These are phyloP conservation scores for Echinarachnius parma DNA, from an alignment of 53 echinoderm and acorn worm genomes.

Conservation along the genomic window DNA sequence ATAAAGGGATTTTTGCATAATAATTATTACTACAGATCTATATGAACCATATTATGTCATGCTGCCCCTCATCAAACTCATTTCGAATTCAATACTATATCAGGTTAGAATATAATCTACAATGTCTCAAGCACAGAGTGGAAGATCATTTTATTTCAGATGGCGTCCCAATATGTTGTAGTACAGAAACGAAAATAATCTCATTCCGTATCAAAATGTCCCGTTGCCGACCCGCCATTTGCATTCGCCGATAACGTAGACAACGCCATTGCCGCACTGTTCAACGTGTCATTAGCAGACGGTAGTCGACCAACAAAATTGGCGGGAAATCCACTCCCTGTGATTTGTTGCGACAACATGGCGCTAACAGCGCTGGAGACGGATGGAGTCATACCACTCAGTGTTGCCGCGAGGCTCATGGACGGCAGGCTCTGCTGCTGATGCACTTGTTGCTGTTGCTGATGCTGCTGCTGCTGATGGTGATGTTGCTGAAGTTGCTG, in stretches of 20 bases:
- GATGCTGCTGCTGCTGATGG: neutral
- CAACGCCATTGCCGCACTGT: slow-evolving; percentile 36
- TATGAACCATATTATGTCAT: too few relatives aligned
- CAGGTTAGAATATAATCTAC: too few relatives aligned
- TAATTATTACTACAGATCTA: too few relatives aligned
- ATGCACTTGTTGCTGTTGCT: slow-evolving; percentile 17
- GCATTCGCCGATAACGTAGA: slow-evolving; percentile 25
- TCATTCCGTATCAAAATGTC: slow-evolving; percentile 25
- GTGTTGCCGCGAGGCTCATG: slow-evolving; percentile 9
- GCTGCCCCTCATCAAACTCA: too few relatives aligned
- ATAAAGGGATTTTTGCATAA: too few relatives aligned
- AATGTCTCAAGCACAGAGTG: too few relatives aligned
- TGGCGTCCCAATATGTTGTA: too few relatives aligned
- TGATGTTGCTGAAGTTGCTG: neutral
- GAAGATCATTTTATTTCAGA: too few relatives aligned
- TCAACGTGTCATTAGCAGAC: slow-evolving; percentile 35
- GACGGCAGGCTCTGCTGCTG: slow-evolving; percentile 17
- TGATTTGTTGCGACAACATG: slow-evolving; percentile 26
- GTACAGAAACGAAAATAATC: too few relatives aligned
- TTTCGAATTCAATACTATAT: too few relatives aligned
- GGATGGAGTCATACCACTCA: slow-evolving; percentile 17
- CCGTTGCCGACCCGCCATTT: slow-evolving; percentile 4
- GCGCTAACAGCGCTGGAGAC: slow-evolving; percentile 30
- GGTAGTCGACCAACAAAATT: slow-evolving; percentile 23
- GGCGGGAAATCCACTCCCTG: slow-evolving; percentile 36